Evolutionary conservation across 1,140 invertebrate genomes (phyloP), one percentile per base, ranked within the genome.

Genomic region (Temnothorax longispinosus): DNA sequence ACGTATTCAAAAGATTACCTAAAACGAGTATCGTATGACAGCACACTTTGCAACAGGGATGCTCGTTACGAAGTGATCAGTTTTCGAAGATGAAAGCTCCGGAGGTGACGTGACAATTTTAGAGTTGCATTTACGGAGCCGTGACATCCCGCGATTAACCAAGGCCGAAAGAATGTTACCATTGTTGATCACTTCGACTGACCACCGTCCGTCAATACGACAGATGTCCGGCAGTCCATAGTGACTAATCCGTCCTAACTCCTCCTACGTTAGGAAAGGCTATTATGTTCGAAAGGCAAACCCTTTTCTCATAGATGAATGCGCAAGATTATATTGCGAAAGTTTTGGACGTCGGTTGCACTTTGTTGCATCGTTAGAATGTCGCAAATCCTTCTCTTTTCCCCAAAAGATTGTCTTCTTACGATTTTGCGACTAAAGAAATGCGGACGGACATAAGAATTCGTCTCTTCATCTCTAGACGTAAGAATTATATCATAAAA

Each of bases 241-340:
- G 85, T 90, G 90, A 13, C 89, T 95, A 95, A 95, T 95, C 94
- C 94, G 87, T 89, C 93, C 93, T 93, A 94, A 93, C 95, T 94
- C 94, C 87, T 88, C 93, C 93, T 94, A 93, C 93, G 92, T 93
- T 89, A 88, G 91, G 90, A 92, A 93, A 93, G 90, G 87, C 93
- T 90, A 94, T 94, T 94, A 94, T 94, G 76, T 86, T 84, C 77
- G 87, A 90, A 93, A 94, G 92, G 92, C 92, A 94, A 94, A 92
- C 94, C 94, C 93, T 93, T 94, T 93, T 69, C 62, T 71, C 88
- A 27, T 85, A 94, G 93, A 95, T 95, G 93, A 94, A 95, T 95
- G 92, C 93, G 93, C 90, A 94, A 95, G 95, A 95, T 95, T 95
- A 94, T 94, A 94, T 94, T 93, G 94, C 94, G 93, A 95, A 95